Percentiles rank a stretch among this genome's conserved stretches.
Evolutionary conservation across 2,888 invertebrate species (phyloP).

Genomic region (Chesias legatella): DNA sequence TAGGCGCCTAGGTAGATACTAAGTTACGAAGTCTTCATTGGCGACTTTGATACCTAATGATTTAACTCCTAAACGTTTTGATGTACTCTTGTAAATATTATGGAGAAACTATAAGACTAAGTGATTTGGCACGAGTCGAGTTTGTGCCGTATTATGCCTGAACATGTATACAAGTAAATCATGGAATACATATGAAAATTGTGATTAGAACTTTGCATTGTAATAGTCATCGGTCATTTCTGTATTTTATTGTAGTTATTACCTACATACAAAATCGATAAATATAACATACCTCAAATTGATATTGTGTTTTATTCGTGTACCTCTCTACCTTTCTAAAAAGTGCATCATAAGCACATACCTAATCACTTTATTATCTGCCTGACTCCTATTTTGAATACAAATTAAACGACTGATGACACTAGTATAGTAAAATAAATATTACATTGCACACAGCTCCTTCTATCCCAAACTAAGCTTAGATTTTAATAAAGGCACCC

Average conservation of each 20-base stretch:
- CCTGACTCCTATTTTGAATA: too few species aligned
- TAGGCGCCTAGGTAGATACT: too few species aligned
- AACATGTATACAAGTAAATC: slow-evolving; percentile 69
- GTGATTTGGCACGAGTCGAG: slow-evolving; percentile 60
- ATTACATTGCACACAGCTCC: too few species aligned
- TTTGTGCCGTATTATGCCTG: slow-evolving; percentile 67
- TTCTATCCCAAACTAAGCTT: too few species aligned
- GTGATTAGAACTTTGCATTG: slow-evolving; percentile 69
- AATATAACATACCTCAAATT: slow-evolving; percentile 79
- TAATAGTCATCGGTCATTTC: slow-evolving; percentile 76
- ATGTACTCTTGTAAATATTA: slow-evolving; percentile 59
- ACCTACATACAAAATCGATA: slow-evolving; percentile 79
- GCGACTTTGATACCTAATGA: slow-evolving; percentile 16
- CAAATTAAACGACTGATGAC: too few species aligned
- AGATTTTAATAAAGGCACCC: too few species aligned
- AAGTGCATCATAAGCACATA: too few species aligned
- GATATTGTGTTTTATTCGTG: slow-evolving; percentile 45
- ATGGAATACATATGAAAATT: slow-evolving; percentile 76
- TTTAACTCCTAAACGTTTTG: slow-evolving; percentile 21
- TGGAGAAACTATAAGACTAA: slow-evolving; percentile 76
- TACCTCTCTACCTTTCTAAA: neutral
- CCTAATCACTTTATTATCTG: too few species aligned
- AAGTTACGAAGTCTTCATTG: slow-evolving; percentile 8
- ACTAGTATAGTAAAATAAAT: too few species aligned
- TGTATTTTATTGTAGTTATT: slow-evolving; percentile 79